phyloP scores from a whole-genome alignment of 2,888 invertebrate genomes.

The Sphinx pinastri region DNA sequence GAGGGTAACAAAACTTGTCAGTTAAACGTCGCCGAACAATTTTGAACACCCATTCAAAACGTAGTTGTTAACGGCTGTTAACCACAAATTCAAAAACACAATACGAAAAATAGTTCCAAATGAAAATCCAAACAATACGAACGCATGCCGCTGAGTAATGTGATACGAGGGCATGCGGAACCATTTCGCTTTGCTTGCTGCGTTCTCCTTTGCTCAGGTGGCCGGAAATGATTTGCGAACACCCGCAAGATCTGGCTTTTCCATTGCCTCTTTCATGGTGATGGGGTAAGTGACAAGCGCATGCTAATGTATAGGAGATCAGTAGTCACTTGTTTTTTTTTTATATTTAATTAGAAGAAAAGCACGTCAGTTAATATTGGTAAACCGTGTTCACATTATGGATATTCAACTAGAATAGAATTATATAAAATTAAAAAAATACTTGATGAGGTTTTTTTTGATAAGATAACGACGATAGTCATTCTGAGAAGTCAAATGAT shows the following conservation, averaged over 20 bases:
- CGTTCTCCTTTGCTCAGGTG: conserved; percentile 32
- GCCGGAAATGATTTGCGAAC: conserved; percentile 41
- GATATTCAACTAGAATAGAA: too few species aligned
- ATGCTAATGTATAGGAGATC: not conserved
- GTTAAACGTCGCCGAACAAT: not conserved
- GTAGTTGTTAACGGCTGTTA: not conserved
- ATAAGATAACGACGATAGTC: too few species aligned
- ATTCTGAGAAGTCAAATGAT: too few species aligned
- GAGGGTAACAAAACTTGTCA: not conserved
- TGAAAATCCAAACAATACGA: conserved; percentile 23
- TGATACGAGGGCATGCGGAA: conserved; percentile 28
- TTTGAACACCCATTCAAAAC: not conserved
- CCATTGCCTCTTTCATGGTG: conserved; percentile 22
- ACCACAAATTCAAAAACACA: conserved; percentile 22
- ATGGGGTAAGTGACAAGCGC: conserved; percentile 13
- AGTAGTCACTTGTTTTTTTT: too few species aligned
- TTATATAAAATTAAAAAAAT: too few species aligned
- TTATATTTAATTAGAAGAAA: too few species aligned
- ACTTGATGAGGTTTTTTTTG: too few species aligned
- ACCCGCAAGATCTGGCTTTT: conserved; percentile 29
- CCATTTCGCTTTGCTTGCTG: conserved; percentile 35
- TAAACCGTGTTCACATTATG: too few species aligned
- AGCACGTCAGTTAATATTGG: too few species aligned
- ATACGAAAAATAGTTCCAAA: conserved; percentile 25
- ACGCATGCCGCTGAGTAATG: conserved; percentile 25